Base-by-base conservation (phyloP, 2,888 invertebrate genomes). In the Ellobium chinense region DNA sequence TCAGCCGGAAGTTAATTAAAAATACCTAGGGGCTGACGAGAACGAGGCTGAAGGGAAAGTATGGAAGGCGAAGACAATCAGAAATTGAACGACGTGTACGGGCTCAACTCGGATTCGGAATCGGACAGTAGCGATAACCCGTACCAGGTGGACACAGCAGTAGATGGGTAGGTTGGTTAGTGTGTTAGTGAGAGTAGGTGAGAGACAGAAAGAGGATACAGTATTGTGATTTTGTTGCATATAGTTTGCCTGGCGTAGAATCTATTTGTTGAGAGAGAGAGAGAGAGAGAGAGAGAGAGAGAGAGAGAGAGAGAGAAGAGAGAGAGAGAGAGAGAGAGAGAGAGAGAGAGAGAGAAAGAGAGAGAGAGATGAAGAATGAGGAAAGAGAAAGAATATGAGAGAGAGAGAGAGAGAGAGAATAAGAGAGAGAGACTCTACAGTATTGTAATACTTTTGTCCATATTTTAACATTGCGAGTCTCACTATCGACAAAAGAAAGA, bases 61-160 rank as follows among this genome's bases (percentile, higher is more conserved):
- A n/a, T n/a, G n/a, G n/a, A n/a, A n/a, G n/a, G n/a, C n/a, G n/a
- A n/a, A n/a, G n/a, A n/a, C n/a, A n/a, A n/a, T 12, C 56, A 79
- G 74, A 70, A 72, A 24, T 39, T 78, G 36, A 72, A 58, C 37
- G 37, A 82, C 18, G 54, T 78, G 37, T 68, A 79, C 46, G 62
- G 78, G 21, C 60, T 72, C 31, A 21, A 82, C 29, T 69, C 62
- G 1, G 70, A 81, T 21, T 70, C 75, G 37, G 69, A 81, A 39
- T 72, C 60, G 24, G 75, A 74, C 46, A 75, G 69, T 70, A 78
- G 78, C 34, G 78, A 78, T 37, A 70, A 60, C 70, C 78, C 78
- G 14, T 58, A 65, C 63, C 31, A 65, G 29, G 73, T 80, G 66
- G 74, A 74, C 73, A 29, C 68, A 1, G 12, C 60, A n/a, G 27